phyloP scores from a whole-genome alignment of 2,797 vertebrate species.

The Tokudaia tokunoshimensis region DNA sequence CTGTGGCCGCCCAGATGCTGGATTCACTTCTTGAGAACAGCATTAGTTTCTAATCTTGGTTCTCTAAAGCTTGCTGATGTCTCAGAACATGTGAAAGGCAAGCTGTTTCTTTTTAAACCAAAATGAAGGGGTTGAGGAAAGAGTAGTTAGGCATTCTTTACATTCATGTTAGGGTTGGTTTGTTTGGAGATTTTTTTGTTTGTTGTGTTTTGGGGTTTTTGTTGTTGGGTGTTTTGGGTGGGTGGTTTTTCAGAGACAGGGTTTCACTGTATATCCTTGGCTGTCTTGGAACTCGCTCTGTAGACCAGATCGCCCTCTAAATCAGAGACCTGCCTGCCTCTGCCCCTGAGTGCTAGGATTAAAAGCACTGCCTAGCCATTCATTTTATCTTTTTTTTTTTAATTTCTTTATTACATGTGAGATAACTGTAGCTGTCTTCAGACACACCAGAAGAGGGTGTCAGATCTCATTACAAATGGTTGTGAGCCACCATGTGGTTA shows the following conservation, averaged over 20 bases:
- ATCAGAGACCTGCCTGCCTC: neutral
- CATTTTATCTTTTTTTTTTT: neutral
- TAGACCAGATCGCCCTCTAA: neutral
- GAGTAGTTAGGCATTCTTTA: constrained; percentile 11
- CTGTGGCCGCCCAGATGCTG: too few species aligned
- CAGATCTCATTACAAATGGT: too few species aligned
- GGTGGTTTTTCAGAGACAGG: neutral
- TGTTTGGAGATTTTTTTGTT: neutral
- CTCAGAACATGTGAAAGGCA: neutral
- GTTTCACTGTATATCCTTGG: neutral
- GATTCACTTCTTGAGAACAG: neutral
- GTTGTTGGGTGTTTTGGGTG: too few species aligned
- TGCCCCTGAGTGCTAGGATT: neutral
- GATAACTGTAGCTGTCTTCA: too few species aligned
- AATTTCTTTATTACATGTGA: too few species aligned
- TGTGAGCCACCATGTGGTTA: too few species aligned
- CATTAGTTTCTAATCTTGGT: constrained; percentile 5
- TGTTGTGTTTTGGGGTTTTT: neutral
- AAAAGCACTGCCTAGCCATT: neutral
- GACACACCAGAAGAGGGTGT: too few species aligned
- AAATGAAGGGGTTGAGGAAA: neutral
- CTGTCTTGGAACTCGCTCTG: neutral
- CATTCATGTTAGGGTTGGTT: neutral
- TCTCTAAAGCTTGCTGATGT: neutral
- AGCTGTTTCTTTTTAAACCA: neutral